Evolutionary conservation across 2,888 invertebrate species (phyloP), one percentile per base, ranked within the genome.

Genomic region (Campaea margaritaria): DNA sequence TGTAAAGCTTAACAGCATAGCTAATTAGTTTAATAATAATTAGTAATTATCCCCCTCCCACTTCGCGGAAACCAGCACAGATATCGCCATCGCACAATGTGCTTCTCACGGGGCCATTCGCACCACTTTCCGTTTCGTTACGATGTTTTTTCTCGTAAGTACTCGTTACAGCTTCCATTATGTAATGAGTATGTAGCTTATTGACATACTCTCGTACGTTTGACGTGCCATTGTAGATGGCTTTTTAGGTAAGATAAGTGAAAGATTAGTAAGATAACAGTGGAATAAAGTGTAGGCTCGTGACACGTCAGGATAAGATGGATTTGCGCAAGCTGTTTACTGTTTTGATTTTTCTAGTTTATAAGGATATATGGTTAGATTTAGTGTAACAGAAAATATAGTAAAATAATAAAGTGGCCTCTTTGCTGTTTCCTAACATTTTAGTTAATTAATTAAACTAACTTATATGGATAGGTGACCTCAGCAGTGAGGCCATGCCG

Each of bases 51-150:
- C n/a, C n/a, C 36, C 36, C n/a, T 9, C 12, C 12, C n/a, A n/a
- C 5, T 5, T 36, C 36, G 36, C 36, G 36, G 36, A 36, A 60
- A 56, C 55, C 47, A 36, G 60, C 51, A 43, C 51, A 61, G 46
- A 42, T 21, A 47, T 52, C 59, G 64, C 63, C 62, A 69, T 82
- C 78, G 80, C 70, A 85, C 84, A 86, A 82, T 84, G 73, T 79
- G 80, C 69, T 76, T 89, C 89, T 74, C 89, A 89, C 87, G 87
- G 74, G 81, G 77, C 79, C 80, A 68, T 84, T 87, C 79, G 80
- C 83, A 84, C 75, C 75, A 82, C 86, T 88, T 86, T 89, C 87
- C 71, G 81, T 87, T 88, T 87, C 83, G 49, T 62, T 67, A 72
- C 75, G 72, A 74, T 74, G 72, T 69, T 59, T 68, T 61, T 57